Evolutionary conservation across 92 coral and sea anemone genomes (phyloP), one percentile per base, ranked within the genome.

Genomic region (Porites lobata): DNA sequence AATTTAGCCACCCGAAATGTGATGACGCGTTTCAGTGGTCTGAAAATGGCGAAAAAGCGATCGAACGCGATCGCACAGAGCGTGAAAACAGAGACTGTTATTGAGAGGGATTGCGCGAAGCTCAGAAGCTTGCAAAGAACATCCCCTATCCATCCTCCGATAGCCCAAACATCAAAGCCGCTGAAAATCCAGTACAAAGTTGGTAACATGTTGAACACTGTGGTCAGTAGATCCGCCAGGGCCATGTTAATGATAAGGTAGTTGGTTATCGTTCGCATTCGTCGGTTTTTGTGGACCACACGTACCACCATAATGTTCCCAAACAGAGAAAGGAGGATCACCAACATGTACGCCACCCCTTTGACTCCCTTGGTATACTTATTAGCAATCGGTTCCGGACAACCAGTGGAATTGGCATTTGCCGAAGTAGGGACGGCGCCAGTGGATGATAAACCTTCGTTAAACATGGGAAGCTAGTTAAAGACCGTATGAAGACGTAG

Each of bases 261-360:
- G 85, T 94, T 94, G 67, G 94, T 90, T 59, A 94, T 94, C 1
- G 93, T 94, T 53, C 98, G 87, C 98, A 94, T 94, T 11, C 95
- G 89, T 18, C 73, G 80, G 18, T 87, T 65, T 70, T 87, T 56
- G 17, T 82, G 86, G 8, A 94, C 94, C n/a, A 92, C 95, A 65
- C 91, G 80, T 6, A 94, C 87, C 24, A 94, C 95, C 72, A 92
- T 18, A 5, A 63, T 86, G 84, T 94, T 94, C 1, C 98, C 98
- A 47, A 94, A 73, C 26, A 90, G 66, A 1, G 98, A 94, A 1
- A 93, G 80, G 21, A 81, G 63, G 17, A 92, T 91, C 11, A 92
- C 93, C 0, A 66, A 50, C 21, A 87, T 64, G 72, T 94, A 94
- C 21, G 90, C 90, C 14, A 70, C 84, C n/a, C 83, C 86, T 78